These are phyloP conservation scores for Calliopum simillimum DNA, from an alignment of 2,888 invertebrate genomes.

Conservation along the genomic window DNA sequence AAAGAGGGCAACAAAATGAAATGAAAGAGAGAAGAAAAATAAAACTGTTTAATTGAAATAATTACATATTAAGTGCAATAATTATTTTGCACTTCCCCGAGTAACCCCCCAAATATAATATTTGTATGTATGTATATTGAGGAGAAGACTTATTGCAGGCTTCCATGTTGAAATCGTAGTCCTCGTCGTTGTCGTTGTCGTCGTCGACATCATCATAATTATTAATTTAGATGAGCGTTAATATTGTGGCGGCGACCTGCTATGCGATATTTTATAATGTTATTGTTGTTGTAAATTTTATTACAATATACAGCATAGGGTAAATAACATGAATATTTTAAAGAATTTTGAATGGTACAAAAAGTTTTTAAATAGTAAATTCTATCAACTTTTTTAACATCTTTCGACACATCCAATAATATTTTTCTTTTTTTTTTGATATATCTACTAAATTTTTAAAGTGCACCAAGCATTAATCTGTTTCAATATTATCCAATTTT, in stretches of 20 bases:
- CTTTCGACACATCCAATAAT: too few relatives aligned
- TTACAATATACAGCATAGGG: not conserved
- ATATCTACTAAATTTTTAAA: too few relatives aligned
- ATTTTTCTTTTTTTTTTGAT: too few relatives aligned
- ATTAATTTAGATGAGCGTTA: slow-evolving; percentile 57
- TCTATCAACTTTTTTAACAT: too few relatives aligned
- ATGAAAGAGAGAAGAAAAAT: slow-evolving; percentile 28
- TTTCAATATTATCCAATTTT: too few relatives aligned
- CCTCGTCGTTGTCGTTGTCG: not conserved
- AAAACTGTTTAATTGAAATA: slow-evolving; percentile 61
- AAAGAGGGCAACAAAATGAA: slow-evolving; percentile 10
- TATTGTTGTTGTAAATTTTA: not conserved
- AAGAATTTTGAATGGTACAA: too few relatives aligned
- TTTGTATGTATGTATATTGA: not conserved
- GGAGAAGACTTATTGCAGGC: slow-evolving; percentile 6
- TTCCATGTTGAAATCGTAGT: not conserved
- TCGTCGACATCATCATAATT: slow-evolving; percentile 47
- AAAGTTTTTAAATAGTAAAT: too few relatives aligned
- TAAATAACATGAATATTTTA: slow-evolving; percentile 40
- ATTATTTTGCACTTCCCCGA: slow-evolving; percentile 52
- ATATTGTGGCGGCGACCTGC: slow-evolving; percentile 50
- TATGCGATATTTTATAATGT: slow-evolving; percentile 18
- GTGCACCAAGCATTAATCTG: too few relatives aligned
- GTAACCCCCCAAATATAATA: not conserved
- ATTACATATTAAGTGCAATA: slow-evolving; percentile 64